phyloP scores from a whole-genome alignment of 2,888 invertebrate species.

The Parelbella ahira region DNA sequence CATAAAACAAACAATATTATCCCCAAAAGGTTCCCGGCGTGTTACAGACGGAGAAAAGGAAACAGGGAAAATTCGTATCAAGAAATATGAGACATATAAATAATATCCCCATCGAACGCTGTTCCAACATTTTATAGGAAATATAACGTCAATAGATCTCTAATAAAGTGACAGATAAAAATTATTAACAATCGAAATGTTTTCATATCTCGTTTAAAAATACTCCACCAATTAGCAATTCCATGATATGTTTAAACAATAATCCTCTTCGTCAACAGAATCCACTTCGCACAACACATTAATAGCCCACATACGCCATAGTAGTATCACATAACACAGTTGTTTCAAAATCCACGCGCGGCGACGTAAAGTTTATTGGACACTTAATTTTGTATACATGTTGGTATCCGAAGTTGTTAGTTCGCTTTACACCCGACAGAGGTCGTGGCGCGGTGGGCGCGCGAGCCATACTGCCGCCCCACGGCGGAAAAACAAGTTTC shows the following conservation, averaged over 20 bases:
- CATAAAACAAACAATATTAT: slow-evolving; percentile 57
- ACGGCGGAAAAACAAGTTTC: slow-evolving; percentile 48
- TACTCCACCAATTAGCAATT: slow-evolving; percentile 14
- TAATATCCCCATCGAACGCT: slow-evolving; percentile 57
- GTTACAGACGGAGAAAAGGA: slow-evolving; percentile 58
- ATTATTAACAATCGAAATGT: background rate
- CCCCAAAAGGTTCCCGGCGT: slow-evolving; percentile 49
- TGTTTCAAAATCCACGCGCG: slow-evolving; percentile 27
- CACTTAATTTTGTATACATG: slow-evolving; percentile 27
- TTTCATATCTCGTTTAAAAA: no score
- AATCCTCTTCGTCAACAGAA: slow-evolving; percentile 22
- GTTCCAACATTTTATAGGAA: slow-evolving; percentile 46
- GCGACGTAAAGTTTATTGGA: slow-evolving; percentile 28
- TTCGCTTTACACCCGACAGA: slow-evolving; percentile 13
- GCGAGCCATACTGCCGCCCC: slow-evolving; percentile 69
- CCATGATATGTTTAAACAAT: slow-evolving; percentile 33
- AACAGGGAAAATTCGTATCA: slow-evolving; percentile 52
- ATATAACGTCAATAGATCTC: slow-evolving; percentile 45
- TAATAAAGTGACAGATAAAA: background rate
- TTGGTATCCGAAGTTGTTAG: slow-evolving; percentile 22
- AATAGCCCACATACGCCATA: slow-evolving; percentile 28
- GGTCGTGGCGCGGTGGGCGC: slow-evolving; percentile 37
- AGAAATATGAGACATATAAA: slow-evolving; percentile 68
- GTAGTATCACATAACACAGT: slow-evolving; percentile 18
- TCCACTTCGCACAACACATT: slow-evolving; percentile 27